Conservation (phyloP, 2,888 invertebrate genomes). For the Masnerella sp. region DNA sequence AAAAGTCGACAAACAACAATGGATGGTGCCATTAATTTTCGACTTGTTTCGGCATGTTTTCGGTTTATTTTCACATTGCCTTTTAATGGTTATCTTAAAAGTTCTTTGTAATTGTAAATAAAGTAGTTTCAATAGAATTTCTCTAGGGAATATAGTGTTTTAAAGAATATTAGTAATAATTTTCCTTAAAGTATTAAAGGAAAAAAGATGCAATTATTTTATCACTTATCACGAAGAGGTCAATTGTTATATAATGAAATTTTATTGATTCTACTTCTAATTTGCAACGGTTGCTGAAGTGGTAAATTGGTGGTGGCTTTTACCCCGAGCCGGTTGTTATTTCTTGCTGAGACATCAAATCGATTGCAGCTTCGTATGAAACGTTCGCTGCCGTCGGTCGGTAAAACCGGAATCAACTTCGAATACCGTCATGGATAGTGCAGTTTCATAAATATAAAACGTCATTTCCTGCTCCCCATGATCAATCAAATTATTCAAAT, state of each 20-base stretch:
- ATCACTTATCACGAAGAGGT: neutral
- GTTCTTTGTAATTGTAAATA: neutral
- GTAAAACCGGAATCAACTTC: constrained; percentile 33
- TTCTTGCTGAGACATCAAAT: constrained; percentile 29
- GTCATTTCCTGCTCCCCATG: no score
- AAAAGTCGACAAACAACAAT: constrained; percentile 28
- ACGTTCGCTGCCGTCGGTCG: constrained; percentile 36
- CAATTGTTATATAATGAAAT: constrained; percentile 14
- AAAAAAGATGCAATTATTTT: neutral
- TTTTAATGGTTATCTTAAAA: constrained; percentile 17
- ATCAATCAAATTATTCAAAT: no score
- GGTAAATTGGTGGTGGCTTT: constrained; percentile 39
- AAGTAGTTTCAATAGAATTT: neutral
- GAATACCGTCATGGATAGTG: constrained; percentile 25
- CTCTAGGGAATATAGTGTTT: no score
- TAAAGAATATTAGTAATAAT: no score
- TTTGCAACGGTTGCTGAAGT: constrained; percentile 33
- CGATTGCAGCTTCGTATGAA: constrained; percentile 40
- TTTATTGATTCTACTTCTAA: constrained; percentile 9
- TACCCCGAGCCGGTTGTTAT: constrained; percentile 51
- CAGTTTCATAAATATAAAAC: constrained; percentile 29
- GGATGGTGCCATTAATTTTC: constrained; percentile 20
- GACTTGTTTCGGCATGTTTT: constrained; percentile 11
- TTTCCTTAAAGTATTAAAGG: no score
- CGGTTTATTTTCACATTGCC: constrained; percentile 9